Conservation (phyloP, 2,888 invertebrate species). For the Polydesmus complanatus region DNA sequence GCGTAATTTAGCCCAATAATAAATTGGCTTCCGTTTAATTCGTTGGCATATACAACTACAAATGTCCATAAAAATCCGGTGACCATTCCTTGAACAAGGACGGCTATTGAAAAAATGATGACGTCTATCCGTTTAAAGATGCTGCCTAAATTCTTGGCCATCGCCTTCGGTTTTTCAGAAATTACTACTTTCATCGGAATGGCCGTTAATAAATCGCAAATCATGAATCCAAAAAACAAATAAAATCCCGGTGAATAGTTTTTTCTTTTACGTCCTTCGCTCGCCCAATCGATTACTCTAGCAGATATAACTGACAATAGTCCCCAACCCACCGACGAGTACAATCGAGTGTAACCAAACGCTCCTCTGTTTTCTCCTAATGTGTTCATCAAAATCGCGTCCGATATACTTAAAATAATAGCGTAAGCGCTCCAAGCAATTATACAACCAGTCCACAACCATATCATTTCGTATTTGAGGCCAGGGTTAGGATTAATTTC, state of each 20-base stretch:
- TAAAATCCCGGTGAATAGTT: slow-evolving; percentile 70
- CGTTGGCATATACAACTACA: slow-evolving; percentile 12
- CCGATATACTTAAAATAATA: slow-evolving; percentile 70
- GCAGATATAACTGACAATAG: slow-evolving; percentile 60
- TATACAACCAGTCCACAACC: slow-evolving; percentile 30
- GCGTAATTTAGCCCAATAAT: slow-evolving; percentile 58
- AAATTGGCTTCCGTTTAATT: slow-evolving; percentile 31
- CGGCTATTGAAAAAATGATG: slow-evolving; percentile 10
- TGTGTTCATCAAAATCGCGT: slow-evolving; percentile 74
- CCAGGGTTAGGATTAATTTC: neutral
- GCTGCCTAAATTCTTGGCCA: slow-evolving; percentile 2
- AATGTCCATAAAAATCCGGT: slow-evolving; percentile 17
- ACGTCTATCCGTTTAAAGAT: neutral
- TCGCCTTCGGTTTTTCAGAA: slow-evolving; percentile 5
- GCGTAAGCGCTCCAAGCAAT: slow-evolving; percentile 71
- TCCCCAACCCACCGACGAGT: slow-evolving; percentile 81
- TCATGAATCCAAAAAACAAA: slow-evolving; percentile 46
- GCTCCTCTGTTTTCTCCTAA: slow-evolving; percentile 55
- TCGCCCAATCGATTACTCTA: slow-evolving; percentile 58
- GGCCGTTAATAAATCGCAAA: slow-evolving; percentile 40
- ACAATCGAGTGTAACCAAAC: slow-evolving; percentile 74
- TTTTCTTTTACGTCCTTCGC: slow-evolving; percentile 47
- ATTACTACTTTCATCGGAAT: slow-evolving; percentile 20
- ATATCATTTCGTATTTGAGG: neutral
- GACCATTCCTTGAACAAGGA: slow-evolving; percentile 15